A percentile compares a stretch with the other conserved stretches of the same genome.
Conservation (phyloP, 2,797 vertebrate species). For the Pempheris klunzingeri region DNA sequence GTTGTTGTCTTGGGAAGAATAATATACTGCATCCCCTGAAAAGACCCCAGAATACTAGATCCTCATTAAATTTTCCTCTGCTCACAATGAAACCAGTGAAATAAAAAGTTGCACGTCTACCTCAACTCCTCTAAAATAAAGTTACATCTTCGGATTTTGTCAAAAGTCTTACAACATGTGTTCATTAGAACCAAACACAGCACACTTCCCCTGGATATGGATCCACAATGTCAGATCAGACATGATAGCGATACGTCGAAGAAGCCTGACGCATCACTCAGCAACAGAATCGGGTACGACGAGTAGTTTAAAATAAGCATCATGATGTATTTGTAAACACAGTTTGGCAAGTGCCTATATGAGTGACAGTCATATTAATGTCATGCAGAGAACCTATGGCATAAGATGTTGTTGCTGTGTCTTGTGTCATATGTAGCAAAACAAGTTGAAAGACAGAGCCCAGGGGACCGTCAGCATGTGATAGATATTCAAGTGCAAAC, state of each 20-base stretch:
- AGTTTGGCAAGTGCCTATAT: background rate
- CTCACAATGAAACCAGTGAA: slow-evolving; percentile 4
- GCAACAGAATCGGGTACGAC: background rate
- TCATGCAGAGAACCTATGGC: background rate
- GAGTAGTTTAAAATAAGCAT: slow-evolving; percentile 26
- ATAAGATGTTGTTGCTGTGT: background rate
- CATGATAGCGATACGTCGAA: slow-evolving; percentile 11
- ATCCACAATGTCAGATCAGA: slow-evolving; percentile 8
- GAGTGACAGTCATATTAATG: background rate
- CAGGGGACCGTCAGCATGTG: no score
- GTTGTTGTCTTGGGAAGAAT: slow-evolving; percentile 7
- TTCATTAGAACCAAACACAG: background rate
- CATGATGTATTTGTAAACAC: slow-evolving; percentile 2
- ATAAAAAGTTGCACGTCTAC: background rate
- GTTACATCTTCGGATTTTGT: slow-evolving; percentile 9
- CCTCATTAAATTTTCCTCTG: slow-evolving; percentile 21
- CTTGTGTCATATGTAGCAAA: background rate
- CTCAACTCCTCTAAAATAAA: background rate
- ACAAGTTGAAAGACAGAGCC: no score
- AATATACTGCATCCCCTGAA: no score
- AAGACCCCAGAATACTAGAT: slow-evolving; percentile 4
- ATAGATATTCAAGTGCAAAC: background rate
- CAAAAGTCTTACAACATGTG: background rate
- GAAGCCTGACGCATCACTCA: background rate
- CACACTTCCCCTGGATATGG: background rate